phyloP scores from a whole-genome alignment of 2,888 invertebrate genomes.

The Lasioglossum zephyrum region DNA sequence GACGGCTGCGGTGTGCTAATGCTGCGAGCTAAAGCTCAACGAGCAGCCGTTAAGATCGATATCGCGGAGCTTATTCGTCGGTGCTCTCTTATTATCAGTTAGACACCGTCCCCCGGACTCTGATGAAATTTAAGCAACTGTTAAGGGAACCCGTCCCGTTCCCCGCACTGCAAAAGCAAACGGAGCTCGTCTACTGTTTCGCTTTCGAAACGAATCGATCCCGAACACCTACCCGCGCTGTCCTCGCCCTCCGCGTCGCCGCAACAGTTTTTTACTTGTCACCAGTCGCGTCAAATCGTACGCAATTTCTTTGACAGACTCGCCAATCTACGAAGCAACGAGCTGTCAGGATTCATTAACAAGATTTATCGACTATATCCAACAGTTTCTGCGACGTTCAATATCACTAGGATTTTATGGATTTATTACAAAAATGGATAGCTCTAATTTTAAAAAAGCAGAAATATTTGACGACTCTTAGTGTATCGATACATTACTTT shows the following conservation, averaged over 20 bases:
- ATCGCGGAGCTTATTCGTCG: conserved; percentile 9
- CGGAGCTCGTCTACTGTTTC: not conserved
- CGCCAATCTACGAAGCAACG: not conserved
- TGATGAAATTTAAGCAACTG: conserved; percentile 25
- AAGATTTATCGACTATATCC: not conserved
- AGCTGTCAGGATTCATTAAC: not conserved
- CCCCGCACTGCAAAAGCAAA: not conserved
- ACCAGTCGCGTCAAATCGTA: not conserved
- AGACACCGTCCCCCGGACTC: not conserved
- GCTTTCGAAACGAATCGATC: not conserved
- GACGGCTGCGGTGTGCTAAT: not conserved
- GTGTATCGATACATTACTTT: too few relatives aligned
- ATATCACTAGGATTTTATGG: not conserved
- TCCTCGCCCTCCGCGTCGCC: not conserved
- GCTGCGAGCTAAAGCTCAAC: conserved; percentile 10
- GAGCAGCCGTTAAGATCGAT: conserved; percentile 34
- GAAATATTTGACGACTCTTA: not conserved
- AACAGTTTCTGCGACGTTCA: not conserved
- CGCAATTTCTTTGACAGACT: too few relatives aligned
- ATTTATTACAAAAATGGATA: not conserved
- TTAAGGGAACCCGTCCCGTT: not conserved
- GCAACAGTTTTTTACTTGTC: not conserved
- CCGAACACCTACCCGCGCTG: not conserved
- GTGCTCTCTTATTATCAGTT: conserved; percentile 25
- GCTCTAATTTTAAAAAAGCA: not conserved